Evolutionary conservation across 2,888 invertebrate species (phyloP), one percentile per base, ranked within the genome.

Genomic region (Perithous albicinctus): DNA sequence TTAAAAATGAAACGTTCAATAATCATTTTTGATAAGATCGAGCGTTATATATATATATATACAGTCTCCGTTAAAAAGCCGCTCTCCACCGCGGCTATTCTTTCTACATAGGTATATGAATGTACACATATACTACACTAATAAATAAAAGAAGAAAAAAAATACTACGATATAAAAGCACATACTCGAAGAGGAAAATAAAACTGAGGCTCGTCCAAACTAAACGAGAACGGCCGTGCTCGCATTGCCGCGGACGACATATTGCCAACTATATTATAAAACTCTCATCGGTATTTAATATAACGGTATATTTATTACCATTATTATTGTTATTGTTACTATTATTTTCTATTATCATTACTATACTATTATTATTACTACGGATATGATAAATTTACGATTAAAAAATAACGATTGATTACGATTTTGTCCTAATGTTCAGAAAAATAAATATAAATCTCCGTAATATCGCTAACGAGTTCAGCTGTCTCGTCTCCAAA

Each of bases 371-470:
- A 85, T 86, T 87, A 90, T 90, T 90, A 88, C 87, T 89, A 90
- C 87, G 89, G 85, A 88, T 86, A 90, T 89, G 89, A 89, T 90
- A 87, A 85, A 90, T 89, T 87, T 90, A 90, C 87, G 87, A 86
- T 90, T 90, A 88, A 54, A n/a, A 85, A 77, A 86, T 88, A 88
- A 88, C 84, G 84, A 88, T 88, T 88, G 87, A 90, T 89, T 90
- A 90, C 89, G 88, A 90, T 88, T 80, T 91, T 91, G 90, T 91
- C 89, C 90, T 89, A 90, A 90, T 89, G 89, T 90, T 90, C 87
- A 87, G 87, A 89, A 87, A 90, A 90, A 89, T 90, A 91, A 90
- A 90, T 85, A 89, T 89, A 89, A 87, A 87, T 88, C 88, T 88
- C 86, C 85, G 86, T 88, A 87, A 85, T n/a, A n/a, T 64, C 26